phyloP scores from a whole-genome alignment of 2,888 invertebrate genomes.

The Lamellibrachia columna region DNA sequence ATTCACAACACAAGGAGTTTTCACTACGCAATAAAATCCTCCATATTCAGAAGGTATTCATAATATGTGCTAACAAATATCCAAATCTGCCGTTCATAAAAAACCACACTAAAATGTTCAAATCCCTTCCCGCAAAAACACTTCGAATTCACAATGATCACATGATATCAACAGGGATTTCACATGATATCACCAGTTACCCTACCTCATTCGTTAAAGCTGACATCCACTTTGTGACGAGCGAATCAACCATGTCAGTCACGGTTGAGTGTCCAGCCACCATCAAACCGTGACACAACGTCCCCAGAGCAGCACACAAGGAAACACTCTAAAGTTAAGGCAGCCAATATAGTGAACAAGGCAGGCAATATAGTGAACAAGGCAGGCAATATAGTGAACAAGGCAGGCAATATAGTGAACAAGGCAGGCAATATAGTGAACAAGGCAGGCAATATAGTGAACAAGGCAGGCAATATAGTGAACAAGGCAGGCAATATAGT shows the following conservation, averaged over 20 bases:
- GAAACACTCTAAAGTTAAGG: slow-evolving; percentile 42
- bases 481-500: too few relatives aligned
- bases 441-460: too few relatives aligned
- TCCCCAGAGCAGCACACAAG: slow-evolving; percentile 46
- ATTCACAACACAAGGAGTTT: too few relatives aligned
- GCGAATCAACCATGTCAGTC: slow-evolving; percentile 36
- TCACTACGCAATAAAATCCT: too few relatives aligned
- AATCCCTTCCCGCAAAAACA: too few relatives aligned
- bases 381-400: not conserved
- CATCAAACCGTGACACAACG: slow-evolving; percentile 47
- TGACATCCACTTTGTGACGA: slow-evolving; percentile 46
- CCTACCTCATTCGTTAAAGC: slow-evolving; percentile 34
- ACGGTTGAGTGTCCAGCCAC: slow-evolving; percentile 47
- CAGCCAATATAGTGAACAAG: not conserved
- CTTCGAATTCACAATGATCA: too few relatives aligned
- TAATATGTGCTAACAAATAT: too few relatives aligned
- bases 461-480: too few relatives aligned
- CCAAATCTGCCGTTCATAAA: too few relatives aligned
- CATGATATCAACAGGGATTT: too few relatives aligned
- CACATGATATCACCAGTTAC: not conserved
- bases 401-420: not conserved
- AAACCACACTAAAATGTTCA: too few relatives aligned
- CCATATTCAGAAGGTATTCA: too few relatives aligned
- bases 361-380: not conserved
- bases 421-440: not conserved